A percentile compares a stretch with the other conserved stretches of the same genome.
phyloP scores from a whole-genome alignment of 2,797 vertebrate species.

The Sus cebifrons region DNA sequence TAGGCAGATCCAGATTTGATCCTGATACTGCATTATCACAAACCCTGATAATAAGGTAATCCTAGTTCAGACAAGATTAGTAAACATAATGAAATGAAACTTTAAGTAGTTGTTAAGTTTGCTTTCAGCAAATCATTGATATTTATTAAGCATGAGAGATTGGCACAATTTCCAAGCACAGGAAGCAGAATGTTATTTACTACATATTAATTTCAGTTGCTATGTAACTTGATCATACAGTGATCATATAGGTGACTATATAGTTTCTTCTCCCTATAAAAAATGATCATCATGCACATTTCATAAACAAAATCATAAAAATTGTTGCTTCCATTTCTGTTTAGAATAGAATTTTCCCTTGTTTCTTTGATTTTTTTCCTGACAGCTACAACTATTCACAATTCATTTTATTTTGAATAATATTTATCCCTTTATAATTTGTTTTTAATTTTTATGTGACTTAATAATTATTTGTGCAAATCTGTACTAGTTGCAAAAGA shows the following conservation, averaged over 20 bases:
- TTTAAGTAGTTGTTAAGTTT: slow-evolving; percentile 66
- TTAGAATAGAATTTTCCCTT: background rate
- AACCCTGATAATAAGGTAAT: slow-evolving; percentile 65
- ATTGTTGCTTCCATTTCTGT: background rate
- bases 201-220: slow-evolving; percentile 6
- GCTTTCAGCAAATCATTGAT: slow-evolving; percentile 53
- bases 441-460: slow-evolving; percentile 7
- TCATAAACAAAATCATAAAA: slow-evolving; percentile 51
- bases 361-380: background rate
- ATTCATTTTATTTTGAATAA: background rate
- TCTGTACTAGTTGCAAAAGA: background rate
- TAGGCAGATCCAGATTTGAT: slow-evolving; percentile 70
- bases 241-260: background rate
- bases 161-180: slow-evolving; percentile 5
- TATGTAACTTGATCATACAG: background rate
- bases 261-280: background rate
- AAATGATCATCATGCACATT: slow-evolving; percentile 17
- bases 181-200: slow-evolving; percentile 33
- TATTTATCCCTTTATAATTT: slow-evolving; percentile 28
- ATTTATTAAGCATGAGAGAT: slow-evolving; percentile 54
- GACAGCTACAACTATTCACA: background rate
- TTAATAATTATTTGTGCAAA: slow-evolving; percentile 33
- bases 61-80: slow-evolving; percentile 68
- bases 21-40: slow-evolving; percentile 8
- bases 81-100: slow-evolving; percentile 70